Evolutionary conservation across 2,113 vertebrate species (phyloP).

Genomic region (Amblyopsis rosae): DNA sequence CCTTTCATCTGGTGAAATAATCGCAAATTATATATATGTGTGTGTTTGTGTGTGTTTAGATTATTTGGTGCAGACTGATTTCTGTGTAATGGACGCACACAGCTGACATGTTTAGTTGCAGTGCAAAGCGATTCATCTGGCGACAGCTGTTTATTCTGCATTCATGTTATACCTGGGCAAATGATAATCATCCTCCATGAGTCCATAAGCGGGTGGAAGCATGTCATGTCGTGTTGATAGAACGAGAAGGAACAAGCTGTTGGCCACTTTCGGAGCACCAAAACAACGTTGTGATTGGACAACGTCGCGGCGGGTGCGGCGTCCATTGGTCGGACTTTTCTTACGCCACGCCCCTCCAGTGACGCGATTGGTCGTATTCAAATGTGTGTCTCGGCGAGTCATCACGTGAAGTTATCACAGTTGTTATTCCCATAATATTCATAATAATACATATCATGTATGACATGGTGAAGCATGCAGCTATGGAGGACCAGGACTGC

Average conservation of each 20-base stretch:
- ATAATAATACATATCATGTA: no score
- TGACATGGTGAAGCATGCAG: no score
- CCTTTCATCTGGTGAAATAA: no score
- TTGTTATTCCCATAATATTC: background rate
- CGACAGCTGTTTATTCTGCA: constrained; percentile 20
- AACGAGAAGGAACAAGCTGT: constrained; percentile 37
- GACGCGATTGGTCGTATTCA: constrained; percentile 56
- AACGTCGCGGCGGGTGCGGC: background rate
- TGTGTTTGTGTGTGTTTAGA: no score
- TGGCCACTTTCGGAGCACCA: constrained; percentile 45
- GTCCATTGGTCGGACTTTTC: constrained; percentile 16
- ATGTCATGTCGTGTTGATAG: background rate
- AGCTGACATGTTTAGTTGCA: constrained; percentile 1
- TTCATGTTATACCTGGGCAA: background rate
- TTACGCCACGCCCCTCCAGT: constrained; percentile 10
- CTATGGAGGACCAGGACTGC: no score
- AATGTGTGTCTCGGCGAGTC: constrained; percentile 6
- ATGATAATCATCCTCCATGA: background rate
- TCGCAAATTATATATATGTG: no score
- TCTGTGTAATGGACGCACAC: background rate
- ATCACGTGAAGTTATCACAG: background rate
- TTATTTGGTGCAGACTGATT: background rate
- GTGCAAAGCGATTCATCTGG: background rate
- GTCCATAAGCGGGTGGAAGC: no score
- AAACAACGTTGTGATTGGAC: constrained; percentile 70